Conservation (phyloP, 2,888 invertebrate species). For the Epirrhoe tristata region DNA sequence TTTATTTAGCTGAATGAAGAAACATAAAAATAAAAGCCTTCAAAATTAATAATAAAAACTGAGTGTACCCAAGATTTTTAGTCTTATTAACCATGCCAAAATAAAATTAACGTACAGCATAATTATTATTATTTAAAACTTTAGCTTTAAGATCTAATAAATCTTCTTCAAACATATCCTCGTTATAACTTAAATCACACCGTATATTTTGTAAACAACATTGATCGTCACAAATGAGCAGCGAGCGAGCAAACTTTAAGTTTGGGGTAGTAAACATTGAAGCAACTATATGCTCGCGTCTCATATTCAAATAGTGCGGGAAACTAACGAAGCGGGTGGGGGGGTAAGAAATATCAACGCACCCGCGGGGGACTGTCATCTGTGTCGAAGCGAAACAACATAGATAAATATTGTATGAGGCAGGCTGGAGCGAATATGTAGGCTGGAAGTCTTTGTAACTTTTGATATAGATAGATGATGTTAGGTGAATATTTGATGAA, state of each 20-base stretch:
- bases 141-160: background rate
- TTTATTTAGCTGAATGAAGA: background rate
- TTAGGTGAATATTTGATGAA: too few relatives aligned
- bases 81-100: too few relatives aligned
- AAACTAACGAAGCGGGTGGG: conserved; percentile 74
- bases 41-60: too few relatives aligned
- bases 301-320: conserved; percentile 84
- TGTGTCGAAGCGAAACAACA: conserved; percentile 41
- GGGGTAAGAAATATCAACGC: conserved; percentile 69
- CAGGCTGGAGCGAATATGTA: conserved; percentile 6
- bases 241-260: conserved; percentile 71
- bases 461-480: background rate
- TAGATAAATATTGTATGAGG: conserved; percentile 45
- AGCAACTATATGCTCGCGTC: conserved; percentile 66
- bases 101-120: too few relatives aligned
- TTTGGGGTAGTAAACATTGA: conserved; percentile 74
- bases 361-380: conserved; percentile 45
- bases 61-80: too few relatives aligned
- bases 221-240: conserved; percentile 67
- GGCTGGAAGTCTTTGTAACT: background rate
- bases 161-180: background rate
- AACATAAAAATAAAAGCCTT: too few relatives aligned
- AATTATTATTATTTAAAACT: background rate
- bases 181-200: conserved; percentile 28
- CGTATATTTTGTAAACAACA: conserved; percentile 57